Evolutionary conservation across 37 sponge, comb jelly and placozoan genomes (phyloP).

Genomic region (Cliona cf. orientalis): DNA sequence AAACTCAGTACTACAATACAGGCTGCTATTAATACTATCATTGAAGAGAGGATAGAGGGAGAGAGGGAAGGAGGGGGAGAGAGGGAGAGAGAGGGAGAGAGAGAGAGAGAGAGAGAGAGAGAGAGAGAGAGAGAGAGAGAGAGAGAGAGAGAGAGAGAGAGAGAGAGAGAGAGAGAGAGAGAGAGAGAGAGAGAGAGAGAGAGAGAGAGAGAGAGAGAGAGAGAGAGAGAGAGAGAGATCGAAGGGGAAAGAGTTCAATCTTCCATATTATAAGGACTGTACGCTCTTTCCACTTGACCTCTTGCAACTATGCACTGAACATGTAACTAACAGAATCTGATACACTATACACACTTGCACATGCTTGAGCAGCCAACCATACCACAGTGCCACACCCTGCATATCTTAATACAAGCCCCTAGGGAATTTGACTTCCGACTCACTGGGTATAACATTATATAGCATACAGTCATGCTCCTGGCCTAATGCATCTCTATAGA

Average conservation of each 20-base stretch:
- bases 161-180: constrained; percentile 37
- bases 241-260: neutral
- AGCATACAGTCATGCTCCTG: no score
- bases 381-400: no score
- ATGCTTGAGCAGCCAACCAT: no score
- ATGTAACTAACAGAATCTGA: no score
- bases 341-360: no score
- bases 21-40: neutral
- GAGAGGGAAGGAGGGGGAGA: neutral
- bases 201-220: constrained; percentile 4
- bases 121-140: constrained; percentile 48
- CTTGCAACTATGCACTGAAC: no score
- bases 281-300: no score
- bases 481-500: no score
- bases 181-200: constrained; percentile 32
- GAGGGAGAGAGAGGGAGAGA: constrained; percentile 19
- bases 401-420: no score
- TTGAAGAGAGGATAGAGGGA: neutral
- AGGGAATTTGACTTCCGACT: no score
- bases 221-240: neutral
- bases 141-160: constrained; percentile 27
- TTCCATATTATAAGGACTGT: neutral
- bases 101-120: constrained; percentile 33
- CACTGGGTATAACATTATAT: no score
- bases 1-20: no score